phyloP scores from a whole-genome alignment of 2,888 invertebrate genomes.

The Onchidella celtica region DNA sequence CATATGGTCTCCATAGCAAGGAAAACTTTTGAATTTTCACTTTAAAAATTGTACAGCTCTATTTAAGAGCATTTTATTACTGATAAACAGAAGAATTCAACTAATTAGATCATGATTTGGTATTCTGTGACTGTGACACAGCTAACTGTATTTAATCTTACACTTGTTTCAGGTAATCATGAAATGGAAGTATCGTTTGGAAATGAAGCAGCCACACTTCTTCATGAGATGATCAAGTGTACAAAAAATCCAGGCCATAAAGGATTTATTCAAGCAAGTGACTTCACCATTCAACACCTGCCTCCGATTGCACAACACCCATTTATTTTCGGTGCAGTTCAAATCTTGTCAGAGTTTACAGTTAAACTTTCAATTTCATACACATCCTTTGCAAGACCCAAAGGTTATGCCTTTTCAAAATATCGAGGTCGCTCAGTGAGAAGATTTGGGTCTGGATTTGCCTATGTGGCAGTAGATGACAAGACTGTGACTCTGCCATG shows the following conservation, averaged over 20 bases:
- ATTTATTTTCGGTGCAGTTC: background rate
- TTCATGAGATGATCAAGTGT: background rate
- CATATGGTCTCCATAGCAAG: too few relatives aligned
- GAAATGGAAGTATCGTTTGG: background rate
- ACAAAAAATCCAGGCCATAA: background rate
- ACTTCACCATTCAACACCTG: background rate
- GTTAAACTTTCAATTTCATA: background rate
- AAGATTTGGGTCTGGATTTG: background rate
- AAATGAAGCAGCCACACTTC: background rate
- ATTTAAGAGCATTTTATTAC: too few relatives aligned
- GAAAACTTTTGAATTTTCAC: too few relatives aligned
- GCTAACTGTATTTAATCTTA: too few relatives aligned
- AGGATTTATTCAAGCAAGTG: background rate
- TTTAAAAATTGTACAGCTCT: too few relatives aligned
- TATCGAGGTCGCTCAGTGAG: background rate
- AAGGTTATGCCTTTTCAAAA: background rate
- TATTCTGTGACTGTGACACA: too few relatives aligned
- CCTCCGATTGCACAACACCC: background rate
- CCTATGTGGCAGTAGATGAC: background rate
- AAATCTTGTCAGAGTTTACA: background rate
- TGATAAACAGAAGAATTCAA: too few relatives aligned
- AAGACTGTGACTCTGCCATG: background rate
- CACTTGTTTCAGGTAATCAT: background rate
- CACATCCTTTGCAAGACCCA: background rate
- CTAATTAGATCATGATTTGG: too few relatives aligned